A percentile compares a stretch with the other conserved stretches of the same genome.
phyloP scores from a whole-genome alignment of 1,140 invertebrate species.

The Nasonia vitripennis region DNA sequence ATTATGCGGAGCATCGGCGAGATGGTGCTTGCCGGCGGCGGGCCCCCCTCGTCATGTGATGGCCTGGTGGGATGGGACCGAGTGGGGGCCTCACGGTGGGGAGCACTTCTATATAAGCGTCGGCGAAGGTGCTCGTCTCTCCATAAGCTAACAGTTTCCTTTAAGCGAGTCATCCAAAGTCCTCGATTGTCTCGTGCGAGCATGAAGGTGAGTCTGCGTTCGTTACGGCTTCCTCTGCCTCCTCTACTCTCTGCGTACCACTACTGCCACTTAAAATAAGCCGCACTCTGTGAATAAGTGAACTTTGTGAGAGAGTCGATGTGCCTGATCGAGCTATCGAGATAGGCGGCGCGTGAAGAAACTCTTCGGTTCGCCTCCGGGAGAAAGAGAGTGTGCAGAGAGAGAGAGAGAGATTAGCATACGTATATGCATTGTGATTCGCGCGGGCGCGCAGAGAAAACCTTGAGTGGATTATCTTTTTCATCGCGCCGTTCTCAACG shows the following conservation, averaged over 20 bases:
- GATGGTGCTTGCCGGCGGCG: not conserved
- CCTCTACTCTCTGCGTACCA: not conserved
- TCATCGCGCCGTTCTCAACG: too few species aligned
- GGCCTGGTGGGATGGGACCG: constrained; percentile 31
- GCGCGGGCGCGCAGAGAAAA: too few species aligned
- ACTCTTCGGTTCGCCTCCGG: too few species aligned
- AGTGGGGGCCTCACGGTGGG: constrained; percentile 58
- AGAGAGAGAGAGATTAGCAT: too few species aligned
- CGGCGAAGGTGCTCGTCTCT: constrained; percentile 67
- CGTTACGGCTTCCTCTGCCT: not conserved
- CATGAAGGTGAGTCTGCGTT: constrained; percentile 68
- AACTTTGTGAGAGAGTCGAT: too few species aligned
- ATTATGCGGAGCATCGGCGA: too few species aligned
- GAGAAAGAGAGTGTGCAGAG: too few species aligned
- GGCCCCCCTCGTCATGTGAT: not conserved
- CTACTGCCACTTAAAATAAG: not conserved
- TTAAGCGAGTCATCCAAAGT: constrained; percentile 60
- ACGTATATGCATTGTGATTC: too few species aligned
- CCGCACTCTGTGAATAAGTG: too few species aligned
- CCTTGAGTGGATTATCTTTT: too few species aligned
- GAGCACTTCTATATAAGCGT: constrained; percentile 72
- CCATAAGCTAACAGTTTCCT: constrained; percentile 70
- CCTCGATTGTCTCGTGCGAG: constrained; percentile 54
- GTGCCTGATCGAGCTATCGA: too few species aligned
- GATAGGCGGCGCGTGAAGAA: too few species aligned